Conservation (phyloP, 2,113 vertebrate species). For the Myiopsitta monachus region DNA sequence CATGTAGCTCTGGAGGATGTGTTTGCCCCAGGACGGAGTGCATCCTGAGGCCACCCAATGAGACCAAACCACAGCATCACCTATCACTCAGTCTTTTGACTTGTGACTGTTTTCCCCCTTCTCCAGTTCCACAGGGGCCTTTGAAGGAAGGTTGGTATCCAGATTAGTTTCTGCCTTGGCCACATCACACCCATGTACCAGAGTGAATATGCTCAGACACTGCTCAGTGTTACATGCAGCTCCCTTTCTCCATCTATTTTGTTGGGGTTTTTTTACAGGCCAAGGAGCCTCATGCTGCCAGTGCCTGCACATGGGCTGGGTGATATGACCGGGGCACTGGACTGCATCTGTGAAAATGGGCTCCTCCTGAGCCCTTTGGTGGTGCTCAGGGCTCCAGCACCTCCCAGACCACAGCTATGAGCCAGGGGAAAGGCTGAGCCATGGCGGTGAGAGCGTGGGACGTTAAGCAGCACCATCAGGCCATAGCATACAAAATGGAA, state of each 20-base stretch:
- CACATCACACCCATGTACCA: background rate
- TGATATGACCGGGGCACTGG: background rate
- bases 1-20: rapidly evolving
- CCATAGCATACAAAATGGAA: background rate
- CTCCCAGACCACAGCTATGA: background rate
- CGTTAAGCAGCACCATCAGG: background rate
- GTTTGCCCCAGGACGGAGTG: background rate
- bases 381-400: background rate
- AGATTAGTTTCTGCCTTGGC: background rate
- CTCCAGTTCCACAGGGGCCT: background rate
- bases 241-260: background rate
- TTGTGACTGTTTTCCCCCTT: background rate
- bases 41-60: background rate
- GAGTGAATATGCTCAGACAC: background rate
- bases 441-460: background rate
- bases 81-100: background rate
- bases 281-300: rapidly evolving
- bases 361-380: background rate
- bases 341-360: background rate
- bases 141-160: background rate
- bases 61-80: background rate
- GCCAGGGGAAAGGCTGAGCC: background rate
- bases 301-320: background rate
- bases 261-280: rapidly evolving
- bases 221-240: background rate